Evolutionary conservation across 2,113 vertebrate species (phyloP).

Genomic region (Pyxicephalus adspersus): DNA sequence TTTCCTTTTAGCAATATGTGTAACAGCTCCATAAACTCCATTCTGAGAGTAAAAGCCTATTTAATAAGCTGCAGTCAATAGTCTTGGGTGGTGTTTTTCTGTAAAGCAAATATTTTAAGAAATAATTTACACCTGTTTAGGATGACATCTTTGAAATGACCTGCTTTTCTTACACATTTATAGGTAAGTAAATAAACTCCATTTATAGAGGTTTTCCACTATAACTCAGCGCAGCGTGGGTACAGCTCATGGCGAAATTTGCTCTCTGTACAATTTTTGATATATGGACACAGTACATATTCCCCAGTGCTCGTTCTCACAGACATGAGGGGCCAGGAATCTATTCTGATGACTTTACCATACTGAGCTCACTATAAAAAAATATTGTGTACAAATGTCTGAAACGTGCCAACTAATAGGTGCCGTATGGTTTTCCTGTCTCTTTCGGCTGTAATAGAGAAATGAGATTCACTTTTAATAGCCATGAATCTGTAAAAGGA

Average conservation of each 20-base stretch:
- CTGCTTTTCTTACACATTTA: too few species aligned
- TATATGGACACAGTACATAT: not conserved
- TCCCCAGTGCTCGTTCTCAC: slow-evolving; percentile 2
- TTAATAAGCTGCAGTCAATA: too few species aligned
- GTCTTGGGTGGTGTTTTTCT: too few species aligned
- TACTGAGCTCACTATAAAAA: not conserved
- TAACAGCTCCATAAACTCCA: too few species aligned
- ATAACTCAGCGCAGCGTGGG: too few species aligned
- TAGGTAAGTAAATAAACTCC: too few species aligned
- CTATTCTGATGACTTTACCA: slow-evolving; percentile 26
- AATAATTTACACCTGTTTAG: too few species aligned
- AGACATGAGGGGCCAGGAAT: not conserved
- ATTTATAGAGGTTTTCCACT: too few species aligned
- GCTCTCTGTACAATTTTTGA: not conserved
- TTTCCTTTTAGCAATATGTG: too few species aligned
- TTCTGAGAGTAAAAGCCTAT: too few species aligned
- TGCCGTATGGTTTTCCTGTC: slow-evolving; percentile 1
- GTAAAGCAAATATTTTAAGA: too few species aligned
- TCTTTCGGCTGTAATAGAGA: not conserved
- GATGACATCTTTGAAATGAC: too few species aligned
- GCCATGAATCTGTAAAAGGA: not conserved
- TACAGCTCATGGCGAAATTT: not conserved
- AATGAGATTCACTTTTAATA: not conserved
- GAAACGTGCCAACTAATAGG: slow-evolving; percentile 13
- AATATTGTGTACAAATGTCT: slow-evolving; percentile 12